Evolutionary conservation across 1,140 invertebrate species (phyloP).

Genomic region (Harpegnathos saltator): DNA sequence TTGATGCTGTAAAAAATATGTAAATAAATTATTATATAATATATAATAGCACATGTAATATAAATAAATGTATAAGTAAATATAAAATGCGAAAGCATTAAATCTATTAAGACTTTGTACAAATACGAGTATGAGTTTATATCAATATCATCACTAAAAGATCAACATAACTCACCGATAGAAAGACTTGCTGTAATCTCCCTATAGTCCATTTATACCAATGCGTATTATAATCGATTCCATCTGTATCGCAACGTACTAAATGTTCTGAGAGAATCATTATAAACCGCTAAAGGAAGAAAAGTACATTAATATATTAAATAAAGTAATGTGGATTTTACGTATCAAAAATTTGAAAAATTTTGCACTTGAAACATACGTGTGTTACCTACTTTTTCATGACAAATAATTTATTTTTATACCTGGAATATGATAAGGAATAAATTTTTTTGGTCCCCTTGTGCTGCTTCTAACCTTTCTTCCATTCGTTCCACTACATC

Average conservation of each 20-base stretch:
- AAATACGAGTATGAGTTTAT: not conserved
- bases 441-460: slow-evolving; percentile 98
- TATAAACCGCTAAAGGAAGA: slow-evolving; percentile 94
- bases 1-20: slow-evolving; percentile 91
- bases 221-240: slow-evolving; percentile 96
- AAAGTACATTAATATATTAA: slow-evolving; percentile 67
- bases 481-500: slow-evolving; percentile 97
- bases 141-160: slow-evolving; percentile 27
- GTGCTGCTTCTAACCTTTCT: slow-evolving; percentile 96
- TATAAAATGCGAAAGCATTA: not conserved
- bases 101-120: too few species aligned
- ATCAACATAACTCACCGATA: slow-evolving; percentile 90
- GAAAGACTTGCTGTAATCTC: slow-evolving; percentile 97
- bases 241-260: slow-evolving; percentile 96
- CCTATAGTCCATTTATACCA: slow-evolving; percentile 99
- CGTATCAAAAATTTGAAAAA: slow-evolving; percentile 31
- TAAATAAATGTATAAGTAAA: not conserved
- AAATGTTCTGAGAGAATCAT: slow-evolving; percentile 99
- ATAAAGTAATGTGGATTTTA: slow-evolving; percentile 48
- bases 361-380: not conserved
- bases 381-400: not conserved
- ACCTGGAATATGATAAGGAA: slow-evolving; percentile 98
- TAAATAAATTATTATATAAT: slow-evolving; percentile 57
- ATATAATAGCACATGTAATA: not conserved
- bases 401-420: slow-evolving; percentile 17